Evolutionary conservation across 1,140 invertebrate genomes (phyloP).

Genomic region (Linepithema humile): DNA sequence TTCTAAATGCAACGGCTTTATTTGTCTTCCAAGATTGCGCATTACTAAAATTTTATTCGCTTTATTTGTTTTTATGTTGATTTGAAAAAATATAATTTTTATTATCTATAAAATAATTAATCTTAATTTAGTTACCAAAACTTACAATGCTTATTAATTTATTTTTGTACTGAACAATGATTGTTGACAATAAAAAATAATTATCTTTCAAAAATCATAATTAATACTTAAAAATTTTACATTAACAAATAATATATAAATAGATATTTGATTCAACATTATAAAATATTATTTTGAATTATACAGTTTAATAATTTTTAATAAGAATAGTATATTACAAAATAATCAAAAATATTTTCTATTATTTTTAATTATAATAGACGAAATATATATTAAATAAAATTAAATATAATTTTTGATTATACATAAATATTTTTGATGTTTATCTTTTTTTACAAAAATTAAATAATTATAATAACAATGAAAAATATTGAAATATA

Average conservation of each 20-base stretch:
- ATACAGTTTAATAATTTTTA: background rate
- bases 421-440: too few relatives aligned
- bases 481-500: background rate
- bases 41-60: background rate
- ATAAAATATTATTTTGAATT: background rate
- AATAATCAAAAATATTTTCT: background rate
- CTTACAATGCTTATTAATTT: background rate
- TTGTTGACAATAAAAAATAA: background rate
- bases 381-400: too few relatives aligned
- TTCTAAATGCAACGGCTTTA: slow-evolving; percentile 29
- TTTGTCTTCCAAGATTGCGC: slow-evolving; percentile 6
- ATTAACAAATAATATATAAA: background rate
- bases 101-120: slow-evolving; percentile 25
- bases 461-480: too few relatives aligned
- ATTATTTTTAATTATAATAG: background rate
- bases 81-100: background rate
- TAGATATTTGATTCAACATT: background rate
- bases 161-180: background rate
- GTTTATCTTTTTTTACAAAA: too few relatives aligned
- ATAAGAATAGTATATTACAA: background rate
- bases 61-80: slow-evolving; percentile 1
- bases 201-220: background rate
- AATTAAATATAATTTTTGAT: too few relatives aligned
- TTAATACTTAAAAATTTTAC: background rate
- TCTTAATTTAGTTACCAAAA: background rate